Conservation (phyloP, 2,797 vertebrate species). For the Threskiornis aethiopicus region DNA sequence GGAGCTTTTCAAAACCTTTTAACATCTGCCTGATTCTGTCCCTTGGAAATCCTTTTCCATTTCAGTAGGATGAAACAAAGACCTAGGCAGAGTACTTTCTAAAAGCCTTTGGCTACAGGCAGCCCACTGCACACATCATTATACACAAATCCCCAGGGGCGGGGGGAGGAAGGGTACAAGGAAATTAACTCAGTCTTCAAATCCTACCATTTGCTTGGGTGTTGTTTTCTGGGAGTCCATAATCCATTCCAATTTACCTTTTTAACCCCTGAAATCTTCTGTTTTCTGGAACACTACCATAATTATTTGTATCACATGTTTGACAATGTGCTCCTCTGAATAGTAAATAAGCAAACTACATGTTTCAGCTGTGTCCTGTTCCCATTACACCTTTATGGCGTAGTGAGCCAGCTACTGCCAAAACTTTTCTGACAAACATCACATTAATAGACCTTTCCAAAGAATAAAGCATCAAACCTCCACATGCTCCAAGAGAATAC, state of each 20-base stretch:
- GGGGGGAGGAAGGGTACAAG: not conserved
- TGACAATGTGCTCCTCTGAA: not conserved
- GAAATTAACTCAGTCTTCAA: not conserved
- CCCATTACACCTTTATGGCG: not conserved
- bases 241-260: not conserved
- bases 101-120: constrained; percentile 12
- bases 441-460: not conserved
- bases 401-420: not conserved
- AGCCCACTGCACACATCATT: not conserved
- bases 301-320: not conserved
- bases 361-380: not conserved
- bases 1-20: constrained; percentile 38
- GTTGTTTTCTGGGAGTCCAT: not conserved
- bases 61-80: not conserved
- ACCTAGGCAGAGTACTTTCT: not conserved
- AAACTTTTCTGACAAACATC: not conserved
- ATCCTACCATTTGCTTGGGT: not conserved
- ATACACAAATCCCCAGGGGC: not conserved
- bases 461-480: not conserved
- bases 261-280: not conserved
- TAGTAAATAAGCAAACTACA: not conserved
- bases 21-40: constrained; percentile 2
- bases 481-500: not conserved
- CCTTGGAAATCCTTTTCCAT: constrained; percentile 1
- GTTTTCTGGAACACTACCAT: not conserved